A percentile compares a stretch with the other conserved stretches of the same genome.
Conservation (phyloP, 1,140 invertebrate genomes). For the Heliconius hermathena region DNA sequence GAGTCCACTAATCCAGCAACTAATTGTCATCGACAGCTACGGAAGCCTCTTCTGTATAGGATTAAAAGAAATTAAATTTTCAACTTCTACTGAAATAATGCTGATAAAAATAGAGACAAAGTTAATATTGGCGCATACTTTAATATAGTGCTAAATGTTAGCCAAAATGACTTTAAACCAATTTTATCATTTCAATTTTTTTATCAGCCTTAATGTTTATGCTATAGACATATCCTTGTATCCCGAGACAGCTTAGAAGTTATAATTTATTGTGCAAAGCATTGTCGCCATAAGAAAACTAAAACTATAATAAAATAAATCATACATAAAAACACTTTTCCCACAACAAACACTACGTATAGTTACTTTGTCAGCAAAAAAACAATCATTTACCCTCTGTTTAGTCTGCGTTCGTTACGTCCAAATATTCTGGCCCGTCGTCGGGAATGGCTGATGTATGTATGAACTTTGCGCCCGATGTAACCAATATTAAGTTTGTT, state of each 20-base stretch:
- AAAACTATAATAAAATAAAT: no score
- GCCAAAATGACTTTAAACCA: no score
- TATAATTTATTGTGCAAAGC: no score
- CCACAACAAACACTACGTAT: not conserved
- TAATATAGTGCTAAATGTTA: no score
- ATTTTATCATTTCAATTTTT: no score
- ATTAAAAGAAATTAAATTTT: not conserved
- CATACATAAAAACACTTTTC: no score
- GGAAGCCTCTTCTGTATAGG: not conserved
- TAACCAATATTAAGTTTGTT: constrained; percentile 7
- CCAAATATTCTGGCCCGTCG: not conserved
- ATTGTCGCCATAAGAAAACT: no score
- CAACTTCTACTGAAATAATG: not conserved
- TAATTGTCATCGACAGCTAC: not conserved
- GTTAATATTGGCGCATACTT: no score
- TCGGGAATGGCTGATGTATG: no score
- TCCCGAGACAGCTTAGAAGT: no score
- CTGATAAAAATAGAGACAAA: not conserved
- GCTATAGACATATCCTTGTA: no score
- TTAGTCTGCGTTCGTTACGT: constrained; percentile 20
- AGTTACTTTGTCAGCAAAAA: not conserved
- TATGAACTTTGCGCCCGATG: not conserved
- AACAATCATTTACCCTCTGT: not conserved
- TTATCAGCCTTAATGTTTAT: no score
- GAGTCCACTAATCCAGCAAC: not conserved